Evolutionary conservation across 1,140 invertebrate species (phyloP).

Genomic region (Drosophila baimaii): DNA sequence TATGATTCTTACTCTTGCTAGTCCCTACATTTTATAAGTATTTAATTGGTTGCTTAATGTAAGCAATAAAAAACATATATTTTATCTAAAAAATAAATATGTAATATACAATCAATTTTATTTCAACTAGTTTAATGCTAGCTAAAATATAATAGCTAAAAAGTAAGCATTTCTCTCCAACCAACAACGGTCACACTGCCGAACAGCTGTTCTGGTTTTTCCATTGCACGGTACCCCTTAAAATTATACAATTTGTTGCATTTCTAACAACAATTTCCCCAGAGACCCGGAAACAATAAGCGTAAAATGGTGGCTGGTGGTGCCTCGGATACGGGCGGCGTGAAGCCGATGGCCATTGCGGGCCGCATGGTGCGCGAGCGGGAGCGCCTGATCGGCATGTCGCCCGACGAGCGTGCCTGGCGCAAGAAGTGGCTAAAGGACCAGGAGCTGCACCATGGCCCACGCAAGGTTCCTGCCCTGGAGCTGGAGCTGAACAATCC

Average conservation of each 20-base stretch:
- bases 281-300: slow-evolving; percentile 1
- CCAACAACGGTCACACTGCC: slow-evolving; percentile 5
- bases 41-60: no score
- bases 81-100: no score
- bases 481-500: slow-evolving; percentile 90
- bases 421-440: slow-evolving; percentile 93
- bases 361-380: slow-evolving; percentile 90
- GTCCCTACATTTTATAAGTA: no score
- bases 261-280: slow-evolving; percentile 20
- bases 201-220: slow-evolving; percentile 31
- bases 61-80: no score
- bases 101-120: neutral
- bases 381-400: slow-evolving; percentile 92
- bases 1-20: no score
- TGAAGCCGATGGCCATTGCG: slow-evolving; percentile 89
- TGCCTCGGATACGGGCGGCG: slow-evolving; percentile 86
- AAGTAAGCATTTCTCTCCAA: neutral
- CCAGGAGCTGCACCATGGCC: slow-evolving; percentile 91
- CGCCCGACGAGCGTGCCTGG: slow-evolving; percentile 92
- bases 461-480: slow-evolving; percentile 87
- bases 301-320: slow-evolving; percentile 68
- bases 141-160: neutral
- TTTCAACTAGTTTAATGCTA: neutral
- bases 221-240: slow-evolving; percentile 5
- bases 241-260: slow-evolving; percentile 43